These are phyloP conservation scores for Folsomia manolachei DNA, from an alignment of 2,888 invertebrate genomes.

Conservation along the genomic window DNA sequence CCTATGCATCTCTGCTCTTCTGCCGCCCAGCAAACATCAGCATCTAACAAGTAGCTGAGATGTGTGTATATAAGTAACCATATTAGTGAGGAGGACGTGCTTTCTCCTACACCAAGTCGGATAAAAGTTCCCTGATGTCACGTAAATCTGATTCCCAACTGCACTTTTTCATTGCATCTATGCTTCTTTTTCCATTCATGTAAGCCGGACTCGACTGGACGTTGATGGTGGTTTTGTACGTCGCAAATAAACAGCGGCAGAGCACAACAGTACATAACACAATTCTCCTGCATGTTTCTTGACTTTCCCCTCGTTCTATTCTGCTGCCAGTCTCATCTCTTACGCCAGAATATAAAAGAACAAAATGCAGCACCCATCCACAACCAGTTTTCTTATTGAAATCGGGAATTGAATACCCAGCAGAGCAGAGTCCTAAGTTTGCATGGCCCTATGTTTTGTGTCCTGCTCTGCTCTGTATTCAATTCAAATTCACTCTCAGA, in stretches of 20 bases:
- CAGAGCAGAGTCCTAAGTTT: not conserved
- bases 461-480: not conserved
- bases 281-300: not conserved
- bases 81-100: slow-evolving; percentile 11
- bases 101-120: slow-evolving; percentile 11
- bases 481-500: not conserved
- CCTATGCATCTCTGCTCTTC: no score
- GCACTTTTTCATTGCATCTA: not conserved
- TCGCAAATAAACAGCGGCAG: not conserved
- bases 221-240: not conserved
- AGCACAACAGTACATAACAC: no score
- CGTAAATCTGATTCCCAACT: slow-evolving; percentile 1
- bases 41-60: no score
- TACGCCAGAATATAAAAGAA: not conserved
- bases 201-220: not conserved
- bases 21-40: not conserved
- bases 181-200: not conserved
- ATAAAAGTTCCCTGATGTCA: slow-evolving; percentile 11
- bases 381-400: not conserved
- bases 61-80: not conserved
- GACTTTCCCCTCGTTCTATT: not conserved
- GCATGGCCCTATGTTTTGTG: not conserved
- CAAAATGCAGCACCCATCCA: no score
- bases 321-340: not conserved
- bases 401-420: not conserved